A percentile compares a stretch with the other conserved stretches of the same genome.
Evolutionary conservation across 1,140 invertebrate genomes (phyloP).

Genomic region (Pollicipes pollicipes): DNA sequence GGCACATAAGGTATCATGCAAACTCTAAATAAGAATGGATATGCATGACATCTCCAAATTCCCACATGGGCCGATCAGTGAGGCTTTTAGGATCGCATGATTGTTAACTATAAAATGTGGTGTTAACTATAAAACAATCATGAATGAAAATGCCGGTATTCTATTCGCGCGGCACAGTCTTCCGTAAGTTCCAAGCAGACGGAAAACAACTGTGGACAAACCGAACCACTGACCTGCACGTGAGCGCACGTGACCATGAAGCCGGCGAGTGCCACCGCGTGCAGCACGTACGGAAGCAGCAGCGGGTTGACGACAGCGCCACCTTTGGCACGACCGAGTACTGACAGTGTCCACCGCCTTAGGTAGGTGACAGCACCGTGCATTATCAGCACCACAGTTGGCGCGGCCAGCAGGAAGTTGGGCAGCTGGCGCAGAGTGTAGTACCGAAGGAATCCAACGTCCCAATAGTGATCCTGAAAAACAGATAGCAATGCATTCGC

Average conservation of each 20-base stretch:
- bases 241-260: conserved; percentile 1
- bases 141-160: no score
- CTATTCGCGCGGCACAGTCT: no score
- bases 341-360: conserved; percentile 14
- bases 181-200: no score
- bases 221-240: neutral
- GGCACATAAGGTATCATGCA: no score
- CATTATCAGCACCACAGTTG: conserved; percentile 47
- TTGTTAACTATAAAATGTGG: no score
- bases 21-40: no score
- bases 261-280: neutral
- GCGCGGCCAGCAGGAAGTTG: conserved; percentile 74
- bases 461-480: conserved; percentile 61
- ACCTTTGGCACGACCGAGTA: neutral
- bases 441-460: conserved; percentile 78
- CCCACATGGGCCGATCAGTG: no score
- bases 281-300: neutral
- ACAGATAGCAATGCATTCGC: no score
- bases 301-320: neutral
- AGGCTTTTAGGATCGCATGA: no score
- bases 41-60: no score
- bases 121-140: no score
- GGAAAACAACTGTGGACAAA: neutral
- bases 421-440: conserved; percentile 79
- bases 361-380: conserved; percentile 23